Base-by-base conservation (phyloP, 2,888 invertebrate genomes). In the Protonemura montana region DNA sequence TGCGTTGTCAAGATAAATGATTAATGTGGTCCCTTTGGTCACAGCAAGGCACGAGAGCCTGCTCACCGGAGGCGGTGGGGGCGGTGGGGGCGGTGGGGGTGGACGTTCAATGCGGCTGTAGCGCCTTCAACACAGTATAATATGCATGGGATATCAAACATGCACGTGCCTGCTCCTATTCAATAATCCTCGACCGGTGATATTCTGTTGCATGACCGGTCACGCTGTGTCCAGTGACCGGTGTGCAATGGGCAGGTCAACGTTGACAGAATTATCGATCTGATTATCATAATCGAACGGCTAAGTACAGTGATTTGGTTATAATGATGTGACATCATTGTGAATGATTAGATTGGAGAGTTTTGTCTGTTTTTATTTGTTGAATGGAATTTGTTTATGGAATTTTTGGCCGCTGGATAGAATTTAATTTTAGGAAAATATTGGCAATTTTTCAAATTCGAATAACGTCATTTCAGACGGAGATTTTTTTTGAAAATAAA, bases 11-110 rank as follows among this genome's bases (percentile, higher is more conserved):
- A 59, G 59, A 59, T 59, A 59, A 59, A 59, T 59, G 59, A 59
- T 59, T 59, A 59, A 59, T 59, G 59, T 59, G 59, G 59, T 59
- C 59, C 59, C 59, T 59, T 59, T 59, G 59, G 59, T 59, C 59
- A 59, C 59, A 59, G 59, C 59, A 59, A 59, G 21, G 59, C 59
- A 59, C 59, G 59, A 59, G 59, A 59, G 59, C 59, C 59, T n/a
- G 59, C 16, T 2, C 59, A 59, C 59, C 16, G 59, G 59, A 21
- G 6, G 13, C 59, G 59, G 59, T 21, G 59, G 59, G 59, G 59
- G 59, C 16, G 16, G 59, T 3, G 59, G 59, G 59, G 59, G 21
- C n/a, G n/a, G n/a, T n/a, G 59, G 16, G 59, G 59, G 59, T 3
- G 59, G 59, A 21, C 21, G 59, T 10, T 21, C 59, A 3, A 59